A percentile compares a stretch with the other conserved stretches of the same genome.
These are phyloP conservation scores for Nycticebus coucang DNA, from an alignment of 2,113 vertebrate genomes.

Conservation along the genomic window DNA sequence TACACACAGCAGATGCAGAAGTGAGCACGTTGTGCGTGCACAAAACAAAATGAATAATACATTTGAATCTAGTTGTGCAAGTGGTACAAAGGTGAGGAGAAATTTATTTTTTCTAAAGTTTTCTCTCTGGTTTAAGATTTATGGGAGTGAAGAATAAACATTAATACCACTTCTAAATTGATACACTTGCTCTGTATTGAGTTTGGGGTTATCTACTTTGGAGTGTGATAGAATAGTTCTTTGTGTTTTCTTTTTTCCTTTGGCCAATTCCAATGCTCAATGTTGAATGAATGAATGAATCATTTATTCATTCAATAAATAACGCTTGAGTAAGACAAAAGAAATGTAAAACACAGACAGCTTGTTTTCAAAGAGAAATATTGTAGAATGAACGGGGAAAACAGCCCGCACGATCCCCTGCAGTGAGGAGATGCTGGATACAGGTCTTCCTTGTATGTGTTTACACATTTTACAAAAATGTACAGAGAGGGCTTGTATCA, in stretches of 20 bases:
- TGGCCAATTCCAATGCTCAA: conserved; percentile 35
- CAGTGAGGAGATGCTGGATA: conserved; percentile 53
- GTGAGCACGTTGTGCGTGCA: neutral
- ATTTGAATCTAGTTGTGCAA: neutral
- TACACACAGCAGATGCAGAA: neutral
- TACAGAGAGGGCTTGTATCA: conserved; percentile 41
- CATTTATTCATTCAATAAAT: conserved; percentile 63
- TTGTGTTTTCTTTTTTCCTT: neutral
- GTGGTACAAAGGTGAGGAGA: neutral
- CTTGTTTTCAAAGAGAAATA: conserved; percentile 69
- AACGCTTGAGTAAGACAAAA: conserved; percentile 60
- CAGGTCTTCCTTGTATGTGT: conserved; percentile 62
- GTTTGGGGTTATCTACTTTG: neutral
- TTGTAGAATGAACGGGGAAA: conserved; percentile 30
- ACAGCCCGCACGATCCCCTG: conserved; percentile 41
- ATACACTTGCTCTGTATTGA: neutral
- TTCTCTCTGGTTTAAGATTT: neutral
- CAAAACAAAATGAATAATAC: neutral
- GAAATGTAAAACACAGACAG: conserved; percentile 64
- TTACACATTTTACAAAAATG: conserved; percentile 61
- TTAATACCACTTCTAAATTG: conserved; percentile 4
- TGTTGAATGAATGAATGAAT: conserved; percentile 57
- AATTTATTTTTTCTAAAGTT: conserved; percentile 8
- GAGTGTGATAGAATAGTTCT: conserved; percentile 5
- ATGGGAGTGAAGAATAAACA: neutral